Evolutionary conservation across 2,888 invertebrate genomes (phyloP).

Genomic region (Gnatocerus cornutus): DNA sequence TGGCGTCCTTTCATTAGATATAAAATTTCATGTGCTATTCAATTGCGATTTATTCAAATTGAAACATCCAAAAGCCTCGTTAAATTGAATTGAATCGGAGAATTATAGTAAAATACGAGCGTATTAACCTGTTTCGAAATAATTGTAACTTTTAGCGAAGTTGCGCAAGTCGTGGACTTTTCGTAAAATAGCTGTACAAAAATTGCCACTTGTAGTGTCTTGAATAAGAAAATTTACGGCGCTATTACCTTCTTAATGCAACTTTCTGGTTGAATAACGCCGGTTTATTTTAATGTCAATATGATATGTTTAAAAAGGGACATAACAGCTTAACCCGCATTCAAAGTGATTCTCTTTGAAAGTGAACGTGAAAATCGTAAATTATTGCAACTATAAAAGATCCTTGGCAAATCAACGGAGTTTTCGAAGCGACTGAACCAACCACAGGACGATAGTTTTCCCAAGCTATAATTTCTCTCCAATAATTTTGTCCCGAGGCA

Average conservation of each 20-base stretch:
- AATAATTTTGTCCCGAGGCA: slow-evolving; percentile 23
- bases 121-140: neutral
- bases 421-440: slow-evolving; percentile 1
- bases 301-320: slow-evolving; percentile 32
- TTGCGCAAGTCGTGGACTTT: slow-evolving; percentile 11
- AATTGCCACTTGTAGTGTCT: slow-evolving; percentile 2
- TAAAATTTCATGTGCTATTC: slow-evolving; percentile 20
- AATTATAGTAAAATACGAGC: neutral
- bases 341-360: slow-evolving; percentile 39
- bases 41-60: slow-evolving; percentile 26
- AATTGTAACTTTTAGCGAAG: slow-evolving; percentile 2
- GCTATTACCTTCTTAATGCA: slow-evolving; percentile 33
- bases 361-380: slow-evolving; percentile 39
- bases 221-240: slow-evolving; percentile 29
- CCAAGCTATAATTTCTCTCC: slow-evolving; percentile 11
- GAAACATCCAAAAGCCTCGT: slow-evolving; percentile 14
- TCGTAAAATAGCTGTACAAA: slow-evolving; percentile 19
- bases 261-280: slow-evolving; percentile 40
- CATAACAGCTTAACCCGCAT: slow-evolving; percentile 36
- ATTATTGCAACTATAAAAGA: slow-evolving; percentile 27
- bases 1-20: slow-evolving; percentile 12
- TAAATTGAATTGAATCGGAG: neutral
- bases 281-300: slow-evolving; percentile 42
- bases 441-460: neutral
- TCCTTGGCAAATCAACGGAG: slow-evolving; percentile 25